phyloP scores from a whole-genome alignment of 2,888 invertebrate genomes.

The Drosophila subsilvestris region DNA sequence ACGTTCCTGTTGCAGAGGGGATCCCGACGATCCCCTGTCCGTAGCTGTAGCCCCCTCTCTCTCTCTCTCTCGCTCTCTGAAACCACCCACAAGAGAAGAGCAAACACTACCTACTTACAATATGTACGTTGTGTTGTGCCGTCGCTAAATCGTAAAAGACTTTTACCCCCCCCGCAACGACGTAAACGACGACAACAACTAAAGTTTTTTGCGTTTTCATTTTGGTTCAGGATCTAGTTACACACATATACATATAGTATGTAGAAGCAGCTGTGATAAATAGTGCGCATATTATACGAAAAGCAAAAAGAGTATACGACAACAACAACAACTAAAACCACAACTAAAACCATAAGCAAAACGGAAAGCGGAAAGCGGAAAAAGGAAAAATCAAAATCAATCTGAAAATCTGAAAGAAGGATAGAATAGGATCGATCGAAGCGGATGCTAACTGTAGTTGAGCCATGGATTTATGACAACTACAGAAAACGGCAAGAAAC shows the following conservation, averaged over 20 bases:
- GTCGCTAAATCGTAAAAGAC: not conserved
- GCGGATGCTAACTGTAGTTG: conserved; percentile 54
- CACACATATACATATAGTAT: conserved; percentile 65
- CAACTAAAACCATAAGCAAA: conserved; percentile 12
- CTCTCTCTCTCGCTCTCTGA: conserved; percentile 61
- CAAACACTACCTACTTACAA: not conserved
- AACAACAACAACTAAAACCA: conserved; percentile 34
- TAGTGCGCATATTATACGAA: conserved; percentile 80
- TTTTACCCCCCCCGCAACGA: not conserved
- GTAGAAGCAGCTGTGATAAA: conserved; percentile 80
- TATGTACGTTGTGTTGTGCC: not conserved
- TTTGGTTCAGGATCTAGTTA: conserved; percentile 58
- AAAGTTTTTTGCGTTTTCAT: conserved; percentile 59
- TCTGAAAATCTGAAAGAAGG: conserved; percentile 24
- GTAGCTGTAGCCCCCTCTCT: conserved; percentile 34
- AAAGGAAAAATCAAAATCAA: conserved; percentile 10
- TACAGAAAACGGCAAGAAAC: conserved; percentile 33
- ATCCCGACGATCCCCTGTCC: conserved; percentile 44
- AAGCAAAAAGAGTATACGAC: conserved; percentile 72
- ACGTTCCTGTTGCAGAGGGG: conserved; percentile 35
- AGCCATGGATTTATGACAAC: conserved; percentile 51
- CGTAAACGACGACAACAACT: not conserved
- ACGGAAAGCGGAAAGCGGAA: conserved; percentile 21
- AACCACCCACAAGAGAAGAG: conserved; percentile 31
- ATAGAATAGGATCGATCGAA: conserved; percentile 60